Percentiles rank a stretch among this genome's conserved stretches.
Evolutionary conservation across 2,888 invertebrate species (phyloP).

Genomic region (Callinectes sapidus): DNA sequence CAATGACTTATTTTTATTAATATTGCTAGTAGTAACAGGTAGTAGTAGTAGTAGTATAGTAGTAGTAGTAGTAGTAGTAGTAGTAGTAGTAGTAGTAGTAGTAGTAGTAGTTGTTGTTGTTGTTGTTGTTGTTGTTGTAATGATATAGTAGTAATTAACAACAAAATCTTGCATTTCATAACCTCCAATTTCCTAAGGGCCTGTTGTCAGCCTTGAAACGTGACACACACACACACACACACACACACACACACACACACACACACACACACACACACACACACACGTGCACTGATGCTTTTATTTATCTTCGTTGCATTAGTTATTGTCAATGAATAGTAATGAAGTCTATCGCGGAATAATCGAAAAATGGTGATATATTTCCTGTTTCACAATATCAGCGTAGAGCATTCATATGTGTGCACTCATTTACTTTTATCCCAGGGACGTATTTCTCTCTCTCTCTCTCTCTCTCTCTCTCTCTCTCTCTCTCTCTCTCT

Average conservation of each 20-base stretch:
- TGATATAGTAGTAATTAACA: too few species aligned
- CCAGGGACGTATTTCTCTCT: background rate
- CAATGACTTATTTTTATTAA: too few species aligned
- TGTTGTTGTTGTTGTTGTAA: too few species aligned
- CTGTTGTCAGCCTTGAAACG: background rate
- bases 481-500: background rate
- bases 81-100: too few species aligned
- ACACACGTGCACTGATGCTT: background rate
- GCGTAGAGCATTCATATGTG: background rate
- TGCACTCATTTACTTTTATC: background rate
- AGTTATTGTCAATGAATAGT: background rate
- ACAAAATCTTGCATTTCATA: too few species aligned
- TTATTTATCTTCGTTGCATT: background rate
- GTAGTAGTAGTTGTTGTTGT: too few species aligned
- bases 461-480: background rate
- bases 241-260: slow-evolving; percentile 7
- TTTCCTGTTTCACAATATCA: background rate
- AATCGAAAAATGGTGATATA: background rate
- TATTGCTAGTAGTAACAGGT: too few species aligned
- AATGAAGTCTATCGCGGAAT: background rate
- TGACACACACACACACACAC: slow-evolving; percentile 13
- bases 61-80: too few species aligned
- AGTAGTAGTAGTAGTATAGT: too few species aligned
- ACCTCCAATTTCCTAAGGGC: too few species aligned
- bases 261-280: slow-evolving; percentile 45